A percentile compares a stretch with the other conserved stretches of the same genome.
phyloP scores from a whole-genome alignment of 2,888 invertebrate genomes.

The Drosophila mayaguana region DNA sequence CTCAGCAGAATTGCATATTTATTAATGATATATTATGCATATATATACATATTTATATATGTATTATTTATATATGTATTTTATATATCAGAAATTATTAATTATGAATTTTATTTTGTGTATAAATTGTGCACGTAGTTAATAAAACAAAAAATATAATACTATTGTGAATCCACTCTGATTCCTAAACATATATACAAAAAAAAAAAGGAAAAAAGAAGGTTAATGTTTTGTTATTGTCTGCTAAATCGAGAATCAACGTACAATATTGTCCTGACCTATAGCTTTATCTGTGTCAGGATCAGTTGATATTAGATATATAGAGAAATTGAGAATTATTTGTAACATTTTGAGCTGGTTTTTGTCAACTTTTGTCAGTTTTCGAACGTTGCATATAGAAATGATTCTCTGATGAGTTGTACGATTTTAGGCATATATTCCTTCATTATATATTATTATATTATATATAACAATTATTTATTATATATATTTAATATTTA shows the following conservation, averaged over 20 bases:
- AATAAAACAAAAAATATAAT: slow-evolving; percentile 12
- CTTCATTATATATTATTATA: not conserved
- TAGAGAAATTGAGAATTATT: too few species aligned
- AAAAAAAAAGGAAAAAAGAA: not conserved
- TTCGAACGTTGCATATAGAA: not conserved
- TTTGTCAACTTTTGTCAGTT: not conserved
- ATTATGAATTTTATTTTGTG: slow-evolving; percentile 15
- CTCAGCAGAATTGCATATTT: slow-evolving; percentile 6
- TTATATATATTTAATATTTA: not conserved
- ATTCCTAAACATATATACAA: slow-evolving; percentile 7
- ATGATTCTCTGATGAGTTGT: not conserved
- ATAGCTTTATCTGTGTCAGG: not conserved
- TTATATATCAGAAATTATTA: not conserved
- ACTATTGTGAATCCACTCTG: slow-evolving; percentile 10
- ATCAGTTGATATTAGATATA: not conserved
- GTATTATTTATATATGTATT: not conserved
- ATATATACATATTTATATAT: not conserved
- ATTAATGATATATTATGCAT: not conserved
- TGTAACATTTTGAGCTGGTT: too few species aligned
- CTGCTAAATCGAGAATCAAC: not conserved
- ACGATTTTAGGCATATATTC: not conserved
- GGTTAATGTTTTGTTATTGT: slow-evolving; percentile 3
- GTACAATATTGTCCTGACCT: not conserved
- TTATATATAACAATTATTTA: not conserved
- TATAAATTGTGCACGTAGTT: slow-evolving; percentile 15